Base-by-base conservation (phyloP, 1,140 invertebrate species). In the Streblospio benedicti region DNA sequence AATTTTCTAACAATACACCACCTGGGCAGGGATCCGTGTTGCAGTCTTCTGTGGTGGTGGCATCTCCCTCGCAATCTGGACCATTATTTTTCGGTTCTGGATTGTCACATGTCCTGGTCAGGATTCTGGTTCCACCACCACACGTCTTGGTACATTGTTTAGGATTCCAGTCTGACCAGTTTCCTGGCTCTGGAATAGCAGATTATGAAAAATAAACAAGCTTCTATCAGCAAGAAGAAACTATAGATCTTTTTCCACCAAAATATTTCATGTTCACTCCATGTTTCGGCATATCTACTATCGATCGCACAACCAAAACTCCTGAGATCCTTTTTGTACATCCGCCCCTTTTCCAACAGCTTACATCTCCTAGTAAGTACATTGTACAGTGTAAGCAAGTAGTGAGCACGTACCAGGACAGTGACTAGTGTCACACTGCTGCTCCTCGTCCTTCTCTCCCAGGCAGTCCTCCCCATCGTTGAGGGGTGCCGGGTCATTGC, bases 141-240 rank as follows among this genome's bases (percentile, higher is more conserved):
- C 90, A 93, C 20, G 83, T 80, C 12, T 81, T 84, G 18, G 84
- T 87, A 76, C 90, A 93, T n/a, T n/a, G n/a, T n/a, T n/a, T n/a
- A 0, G 81, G 68, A 1, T 82, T 16, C 45, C 45, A 49, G 20
- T 14, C 14, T 6, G 6, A 14, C 45, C 45, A 49, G 6, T 12
- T 23, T 49, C 45, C 45, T n/a, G n/a, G n/a, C n/a, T n/a, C n/a
- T n/a, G n/a, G n/a, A n/a, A n/a, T n/a, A n/a, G n/a, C n/a, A n/a
- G n/a, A n/a, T n/a, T n/a, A n/a, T n/a, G n/a, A n/a, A n/a, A n/a
- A n/a, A n/a, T n/a, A n/a, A n/a, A n/a, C n/a, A n/a, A n/a, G n/a
- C n/a, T n/a, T n/a, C n/a, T n/a, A n/a, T n/a, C n/a, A n/a, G n/a
- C n/a, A n/a, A n/a, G n/a, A n/a, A n/a, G n/a, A n/a, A n/a, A n/a